Conservation (phyloP, 2,888 invertebrate genomes). For the Tetragonisca angustula region DNA sequence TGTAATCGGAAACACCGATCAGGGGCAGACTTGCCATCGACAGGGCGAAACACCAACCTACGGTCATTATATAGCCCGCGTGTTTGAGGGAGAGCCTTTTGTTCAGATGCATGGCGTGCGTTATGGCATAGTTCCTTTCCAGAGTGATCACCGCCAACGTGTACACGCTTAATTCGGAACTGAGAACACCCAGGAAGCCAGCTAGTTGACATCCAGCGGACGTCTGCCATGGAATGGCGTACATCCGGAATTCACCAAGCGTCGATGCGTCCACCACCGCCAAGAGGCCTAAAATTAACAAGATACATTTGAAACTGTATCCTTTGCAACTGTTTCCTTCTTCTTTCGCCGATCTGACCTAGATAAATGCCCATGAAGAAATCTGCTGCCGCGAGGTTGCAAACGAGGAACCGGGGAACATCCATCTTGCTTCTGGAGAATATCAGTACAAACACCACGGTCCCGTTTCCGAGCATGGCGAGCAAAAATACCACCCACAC, state of each 20-base stretch:
- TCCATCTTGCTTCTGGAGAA: conserved; percentile 97
- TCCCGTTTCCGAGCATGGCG: conserved; percentile 97
- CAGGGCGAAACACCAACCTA: conserved; percentile 96
- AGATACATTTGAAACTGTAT: neutral
- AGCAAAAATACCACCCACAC: conserved; percentile 98
- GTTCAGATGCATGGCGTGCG: conserved; percentile 98
- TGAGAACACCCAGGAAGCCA: conserved; percentile 97
- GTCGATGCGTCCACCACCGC: conserved; percentile 98
- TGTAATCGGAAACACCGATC: conserved; percentile 96
- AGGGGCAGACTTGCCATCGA: conserved; percentile 95
- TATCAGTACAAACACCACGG: conserved; percentile 96
- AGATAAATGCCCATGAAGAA: conserved; percentile 98
- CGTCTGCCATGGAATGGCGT: conserved; percentile 99
- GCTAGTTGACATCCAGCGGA: conserved; percentile 96
- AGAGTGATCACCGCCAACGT: conserved; percentile 98
- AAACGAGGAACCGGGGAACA: conserved; percentile 97
- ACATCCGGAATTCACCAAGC: conserved; percentile 97
- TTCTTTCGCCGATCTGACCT: conserved; percentile 85
- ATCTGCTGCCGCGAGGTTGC: conserved; percentile 98
- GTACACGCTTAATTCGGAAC: conserved; percentile 97
- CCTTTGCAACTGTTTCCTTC: too few species aligned
- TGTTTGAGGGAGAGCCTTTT: conserved; percentile 95
- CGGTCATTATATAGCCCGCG: conserved; percentile 95
- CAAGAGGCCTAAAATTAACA: conserved; percentile 88
- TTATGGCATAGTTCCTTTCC: conserved; percentile 98